phyloP scores from a whole-genome alignment of 2,797 vertebrate genomes.

The Anabacerthia variegaticeps region DNA sequence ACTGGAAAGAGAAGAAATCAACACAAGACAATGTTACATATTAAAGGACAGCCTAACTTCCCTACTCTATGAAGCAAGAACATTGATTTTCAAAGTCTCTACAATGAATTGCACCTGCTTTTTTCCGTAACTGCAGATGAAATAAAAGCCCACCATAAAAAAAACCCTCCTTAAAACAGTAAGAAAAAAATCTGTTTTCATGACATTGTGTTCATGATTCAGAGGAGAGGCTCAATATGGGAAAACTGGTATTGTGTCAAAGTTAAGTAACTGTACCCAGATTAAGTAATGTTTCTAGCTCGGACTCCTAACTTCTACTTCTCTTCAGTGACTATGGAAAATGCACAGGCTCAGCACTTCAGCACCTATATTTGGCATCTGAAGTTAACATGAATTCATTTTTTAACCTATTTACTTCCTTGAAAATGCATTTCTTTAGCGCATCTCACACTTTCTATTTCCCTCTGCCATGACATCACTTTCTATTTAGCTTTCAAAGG shows the following conservation, averaged over 20 bases:
- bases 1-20: not conserved
- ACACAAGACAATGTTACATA: not conserved
- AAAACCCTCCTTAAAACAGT: not conserved
- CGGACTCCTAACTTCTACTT: not conserved
- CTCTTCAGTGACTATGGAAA: not conserved
- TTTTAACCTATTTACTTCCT: not conserved
- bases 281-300: not conserved
- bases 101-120: not conserved
- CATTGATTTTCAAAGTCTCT: not conserved
- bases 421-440: not conserved
- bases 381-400: not conserved
- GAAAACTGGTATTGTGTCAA: not conserved
- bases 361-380: not conserved
- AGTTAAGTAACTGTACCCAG: not conserved
- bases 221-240: not conserved
- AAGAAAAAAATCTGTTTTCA: not conserved
- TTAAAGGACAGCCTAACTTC: not conserved
- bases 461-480: not conserved
- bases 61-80: not conserved
- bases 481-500: not conserved
- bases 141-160: rapidly evolving
- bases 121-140: not conserved
- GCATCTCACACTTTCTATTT: not conserved
- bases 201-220: not conserved
- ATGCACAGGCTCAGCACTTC: not conserved